Base-by-base conservation (phyloP, 1,140 invertebrate species). In the Nasonia giraulti region DNA sequence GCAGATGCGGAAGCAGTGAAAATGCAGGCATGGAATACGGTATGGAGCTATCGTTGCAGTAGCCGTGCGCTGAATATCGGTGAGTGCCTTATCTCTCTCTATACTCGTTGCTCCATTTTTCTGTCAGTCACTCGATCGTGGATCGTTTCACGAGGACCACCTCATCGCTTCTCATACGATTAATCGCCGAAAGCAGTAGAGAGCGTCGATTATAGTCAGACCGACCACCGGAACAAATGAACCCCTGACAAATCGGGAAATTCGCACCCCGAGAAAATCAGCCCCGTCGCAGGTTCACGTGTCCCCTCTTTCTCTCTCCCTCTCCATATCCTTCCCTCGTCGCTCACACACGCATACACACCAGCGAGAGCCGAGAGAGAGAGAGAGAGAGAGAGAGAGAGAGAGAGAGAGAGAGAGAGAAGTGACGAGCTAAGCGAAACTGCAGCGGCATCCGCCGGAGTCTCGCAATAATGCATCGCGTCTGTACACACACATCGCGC, bases 371-470 rank as follows among this genome's bases (percentile, higher is more conserved):
- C n/a, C n/a, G n/a, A n/a, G n/a, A n/a, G n/a, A n/a, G n/a, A n/a
- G n/a, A n/a, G n/a, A n/a, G n/a, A n/a, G 23, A 27, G 23, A 44
- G 40, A 44, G 40, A 44, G 8, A 44, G 40, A 44, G 40, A 44
- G 40, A 44, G 40, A 66, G 62, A 20, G 62, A 66, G n/a, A 66
- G 62, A n/a, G n/a, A 66, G 8, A 7, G 68, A 33, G 17, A 76
- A 76, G 73, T n/a, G 40, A 76, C 74, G 40, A 50, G 37, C 74
- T 47, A n/a, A n/a, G n/a, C n/a, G n/a, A 44, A 76, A 76, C 33
- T 62, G 55, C 55, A 20, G 50, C 17, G 23, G 11, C 68, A 69
- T 23, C 8, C 69, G 69, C n/a, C 69, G 69, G 37, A 14, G 73
- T 4, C 73, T 11, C 37, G 76, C 40, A 78, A 78, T 78, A 78